A percentile compares a stretch with the other conserved stretches of the same genome.
Evolutionary conservation across 1,140 invertebrate genomes (phyloP).

Genomic region (Listronotus bonariensis): DNA sequence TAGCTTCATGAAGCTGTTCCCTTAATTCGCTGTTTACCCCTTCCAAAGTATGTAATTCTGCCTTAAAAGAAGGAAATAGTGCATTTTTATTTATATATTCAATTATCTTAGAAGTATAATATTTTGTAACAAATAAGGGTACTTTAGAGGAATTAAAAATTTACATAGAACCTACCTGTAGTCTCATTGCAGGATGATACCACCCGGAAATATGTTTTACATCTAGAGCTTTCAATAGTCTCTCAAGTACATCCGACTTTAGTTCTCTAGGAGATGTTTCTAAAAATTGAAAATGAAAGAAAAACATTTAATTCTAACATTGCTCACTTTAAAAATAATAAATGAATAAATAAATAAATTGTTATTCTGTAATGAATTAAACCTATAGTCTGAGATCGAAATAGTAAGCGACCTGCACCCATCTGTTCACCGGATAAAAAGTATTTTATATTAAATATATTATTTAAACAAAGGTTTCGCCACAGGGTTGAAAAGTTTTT

Average conservation of each 20-base stretch:
- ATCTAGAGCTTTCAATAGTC: conserved; percentile 67
- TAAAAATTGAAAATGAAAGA: conserved; percentile 33
- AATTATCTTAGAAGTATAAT: neutral
- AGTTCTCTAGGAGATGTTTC: conserved; percentile 46
- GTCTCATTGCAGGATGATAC: conserved; percentile 75
- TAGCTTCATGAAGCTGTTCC: conserved; percentile 53
- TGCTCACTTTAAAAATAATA: no score
- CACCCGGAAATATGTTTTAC: conserved; percentile 71
- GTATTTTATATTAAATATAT: no score
- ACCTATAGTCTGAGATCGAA: no score
- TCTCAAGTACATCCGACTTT: conserved; percentile 63
- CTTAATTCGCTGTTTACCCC: conserved; percentile 64
- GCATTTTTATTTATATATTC: neutral
- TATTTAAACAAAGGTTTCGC: no score
- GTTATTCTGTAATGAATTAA: no score
- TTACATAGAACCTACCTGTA: conserved; percentile 60
- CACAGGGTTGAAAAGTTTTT: no score
- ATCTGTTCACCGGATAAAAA: no score
- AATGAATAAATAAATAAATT: no score
- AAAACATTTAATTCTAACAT: neutral
- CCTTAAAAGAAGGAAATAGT: conserved; percentile 37
- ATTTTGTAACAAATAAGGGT: neutral
- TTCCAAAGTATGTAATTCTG: conserved; percentile 66
- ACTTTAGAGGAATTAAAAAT: neutral
- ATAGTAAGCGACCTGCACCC: no score